phyloP scores from a whole-genome alignment of 1,140 invertebrate genomes.

The Bombus waltoni region DNA sequence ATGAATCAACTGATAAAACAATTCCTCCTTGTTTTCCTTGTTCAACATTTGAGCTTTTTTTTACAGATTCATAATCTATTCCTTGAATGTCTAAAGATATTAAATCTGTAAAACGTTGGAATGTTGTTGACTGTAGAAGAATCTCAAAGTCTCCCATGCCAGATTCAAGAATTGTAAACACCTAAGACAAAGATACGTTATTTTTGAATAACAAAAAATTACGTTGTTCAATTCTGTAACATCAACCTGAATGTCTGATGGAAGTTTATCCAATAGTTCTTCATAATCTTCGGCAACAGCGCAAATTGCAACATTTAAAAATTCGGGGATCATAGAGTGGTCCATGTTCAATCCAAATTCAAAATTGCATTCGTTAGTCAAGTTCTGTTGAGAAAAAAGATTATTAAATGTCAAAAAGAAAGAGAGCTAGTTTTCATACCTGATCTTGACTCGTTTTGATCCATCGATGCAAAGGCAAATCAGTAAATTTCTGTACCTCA shows the following conservation, averaged over 20 bases:
- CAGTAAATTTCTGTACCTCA: constrained; percentile 72
- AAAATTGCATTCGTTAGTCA: constrained; percentile 24
- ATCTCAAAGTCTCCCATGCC: constrained; percentile 77
- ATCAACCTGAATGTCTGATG: constrained; percentile 83
- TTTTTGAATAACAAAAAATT: neutral
- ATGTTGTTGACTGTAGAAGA: constrained; percentile 81
- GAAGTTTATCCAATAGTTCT: constrained; percentile 81
- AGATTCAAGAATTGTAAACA: constrained; percentile 83
- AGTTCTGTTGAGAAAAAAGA: constrained; percentile 39
- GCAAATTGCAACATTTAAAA: constrained; percentile 84
- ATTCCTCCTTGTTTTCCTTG: constrained; percentile 65
- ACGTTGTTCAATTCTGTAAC: neutral
- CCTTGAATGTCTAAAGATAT: constrained; percentile 85
- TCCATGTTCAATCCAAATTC: constrained; percentile 46
- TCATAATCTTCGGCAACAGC: constrained; percentile 82
- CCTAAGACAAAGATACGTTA: constrained; percentile 72
- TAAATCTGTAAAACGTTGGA: constrained; percentile 83
- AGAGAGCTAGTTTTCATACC: constrained; percentile 35
- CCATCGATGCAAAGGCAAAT: constrained; percentile 77
- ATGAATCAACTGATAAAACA: constrained; percentile 72
- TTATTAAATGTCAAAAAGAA: constrained; percentile 14
- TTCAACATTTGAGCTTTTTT: constrained; percentile 37
- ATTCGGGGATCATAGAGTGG: constrained; percentile 67
- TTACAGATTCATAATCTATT: constrained; percentile 70
- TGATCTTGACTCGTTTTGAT: constrained; percentile 52